A percentile compares a stretch with the other conserved stretches of the same genome.
Conservation (phyloP, 2,797 vertebrate species). For the Amblyopsis hoosieri region DNA sequence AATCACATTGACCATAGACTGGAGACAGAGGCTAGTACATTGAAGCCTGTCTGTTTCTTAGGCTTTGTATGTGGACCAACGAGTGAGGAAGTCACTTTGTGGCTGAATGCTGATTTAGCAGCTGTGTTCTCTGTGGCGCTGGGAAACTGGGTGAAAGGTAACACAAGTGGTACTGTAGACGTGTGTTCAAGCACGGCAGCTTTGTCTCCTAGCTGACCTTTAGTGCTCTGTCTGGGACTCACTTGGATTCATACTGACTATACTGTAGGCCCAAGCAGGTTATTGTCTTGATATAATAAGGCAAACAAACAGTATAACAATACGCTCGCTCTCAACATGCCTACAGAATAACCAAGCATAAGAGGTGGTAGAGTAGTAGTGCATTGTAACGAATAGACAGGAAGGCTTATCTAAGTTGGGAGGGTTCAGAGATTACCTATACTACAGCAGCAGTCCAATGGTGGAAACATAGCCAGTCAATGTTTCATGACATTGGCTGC, state of each 20-base stretch:
- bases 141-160: constrained; percentile 67
- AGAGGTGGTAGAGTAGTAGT: too few species aligned
- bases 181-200: not conserved
- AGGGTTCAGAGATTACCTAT: too few species aligned
- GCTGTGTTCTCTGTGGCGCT: not conserved
- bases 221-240: constrained; percentile 2
- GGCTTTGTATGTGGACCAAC: constrained; percentile 8
- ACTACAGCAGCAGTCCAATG: too few species aligned
- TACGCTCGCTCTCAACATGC: not conserved
- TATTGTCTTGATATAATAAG: constrained; percentile 3
- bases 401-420: too few species aligned
- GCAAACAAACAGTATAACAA: not conserved
- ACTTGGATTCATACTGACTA: not conserved
- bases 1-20: not conserved
- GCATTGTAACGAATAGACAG: too few species aligned
- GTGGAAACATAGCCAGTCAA: too few species aligned
- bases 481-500: too few species aligned
- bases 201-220: constrained; percentile 53
- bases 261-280: not conserved
- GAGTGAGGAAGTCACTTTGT: not conserved
- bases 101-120: constrained; percentile 12
- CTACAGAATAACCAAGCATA: not conserved
- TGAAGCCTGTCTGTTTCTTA: constrained; percentile 3
- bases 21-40: not conserved
- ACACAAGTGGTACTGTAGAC: constrained; percentile 2